A percentile compares a stretch with the other conserved stretches of the same genome.
phyloP scores from a whole-genome alignment of 2,113 vertebrate genomes.

The Dipodomys ordii region DNA sequence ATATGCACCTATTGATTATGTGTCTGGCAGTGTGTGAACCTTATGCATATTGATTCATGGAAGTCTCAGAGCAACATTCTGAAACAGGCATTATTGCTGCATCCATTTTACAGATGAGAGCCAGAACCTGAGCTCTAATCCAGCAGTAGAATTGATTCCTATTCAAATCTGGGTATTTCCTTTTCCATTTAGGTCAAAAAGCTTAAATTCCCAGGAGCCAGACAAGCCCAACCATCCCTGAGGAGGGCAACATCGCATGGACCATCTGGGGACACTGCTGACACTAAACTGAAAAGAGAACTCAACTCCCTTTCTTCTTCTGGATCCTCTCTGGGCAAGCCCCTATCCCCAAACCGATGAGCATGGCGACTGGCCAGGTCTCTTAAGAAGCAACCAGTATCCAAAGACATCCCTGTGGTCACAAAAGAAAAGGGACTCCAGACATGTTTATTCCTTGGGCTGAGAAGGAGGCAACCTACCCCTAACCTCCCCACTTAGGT shows the following conservation, averaged over 20 bases:
- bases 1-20: not conserved
- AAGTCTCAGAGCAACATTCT: not conserved
- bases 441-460: not conserved
- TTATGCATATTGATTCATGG: not conserved
- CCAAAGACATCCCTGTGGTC: not conserved
- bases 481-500: not conserved
- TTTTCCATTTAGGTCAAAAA: not conserved
- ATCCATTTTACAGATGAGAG: not conserved
- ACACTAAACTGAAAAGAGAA: too few species aligned
- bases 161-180: not conserved
- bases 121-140: not conserved
- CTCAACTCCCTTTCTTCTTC: too few species aligned
- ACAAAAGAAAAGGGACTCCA: not conserved
- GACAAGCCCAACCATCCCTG: not conserved
- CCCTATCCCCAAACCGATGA: not conserved
- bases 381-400: not conserved
- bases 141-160: not conserved
- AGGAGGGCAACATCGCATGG: accelerated
- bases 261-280: not conserved
- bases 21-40: not conserved
- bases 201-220: not conserved
- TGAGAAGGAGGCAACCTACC: not conserved
- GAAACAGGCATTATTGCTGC: not conserved
- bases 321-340: not conserved
- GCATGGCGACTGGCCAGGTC: not conserved